Percentiles rank a stretch among this genome's conserved stretches.
Evolutionary conservation across 2,888 invertebrate genomes (phyloP).

Genomic region (Metacarcinus magister): DNA sequence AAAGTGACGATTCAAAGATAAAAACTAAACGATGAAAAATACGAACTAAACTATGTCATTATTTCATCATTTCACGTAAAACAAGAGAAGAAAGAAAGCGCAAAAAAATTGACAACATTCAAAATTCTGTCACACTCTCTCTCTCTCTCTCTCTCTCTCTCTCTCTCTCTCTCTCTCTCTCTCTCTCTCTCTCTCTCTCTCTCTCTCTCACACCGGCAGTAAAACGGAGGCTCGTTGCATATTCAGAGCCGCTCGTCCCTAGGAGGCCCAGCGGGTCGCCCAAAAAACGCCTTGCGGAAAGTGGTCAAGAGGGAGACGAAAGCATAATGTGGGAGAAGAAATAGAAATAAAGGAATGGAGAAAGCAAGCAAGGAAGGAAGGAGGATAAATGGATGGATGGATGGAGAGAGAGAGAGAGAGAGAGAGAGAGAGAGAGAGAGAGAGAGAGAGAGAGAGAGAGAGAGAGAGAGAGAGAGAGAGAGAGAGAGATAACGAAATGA

Average conservation of each 20-base stretch:
- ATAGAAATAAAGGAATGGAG: neutral
- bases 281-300: neutral
- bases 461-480: conserved; percentile 2
- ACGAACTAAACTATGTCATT: neutral
- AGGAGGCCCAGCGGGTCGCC: neutral
- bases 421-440: conserved; percentile 26
- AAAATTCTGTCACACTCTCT: neutral
- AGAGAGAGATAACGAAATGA: neutral
- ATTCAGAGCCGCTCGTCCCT: neutral
- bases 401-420: neutral
- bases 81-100: neutral
- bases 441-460: conserved; percentile 20
- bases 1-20: neutral
- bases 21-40: neutral
- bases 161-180: conserved; percentile 2
- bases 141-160: neutral
- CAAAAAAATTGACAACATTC: neutral
- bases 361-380: neutral
- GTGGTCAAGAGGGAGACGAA: conserved; percentile 19
- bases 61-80: neutral
- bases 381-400: neutral
- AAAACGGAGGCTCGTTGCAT: neutral
- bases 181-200: neutral
- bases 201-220: neutral
- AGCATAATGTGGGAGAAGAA: neutral